phyloP scores from a whole-genome alignment of 2,888 invertebrate genomes.

The Drosophila quinaria region DNA sequence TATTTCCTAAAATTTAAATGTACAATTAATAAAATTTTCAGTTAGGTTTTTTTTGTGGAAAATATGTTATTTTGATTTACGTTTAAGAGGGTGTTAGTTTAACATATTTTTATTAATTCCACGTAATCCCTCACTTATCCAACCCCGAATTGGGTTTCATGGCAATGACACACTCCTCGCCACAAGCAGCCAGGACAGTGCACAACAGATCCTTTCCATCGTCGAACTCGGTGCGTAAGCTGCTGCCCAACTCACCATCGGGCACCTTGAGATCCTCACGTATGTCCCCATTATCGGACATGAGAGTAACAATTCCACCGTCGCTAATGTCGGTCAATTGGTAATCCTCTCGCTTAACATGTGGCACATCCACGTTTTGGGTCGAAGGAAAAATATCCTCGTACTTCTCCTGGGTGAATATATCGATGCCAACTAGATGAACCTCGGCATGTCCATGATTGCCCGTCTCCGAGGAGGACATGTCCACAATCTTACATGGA shows the following conservation, averaged over 20 bases:
- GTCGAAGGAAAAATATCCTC: slow-evolving; percentile 99
- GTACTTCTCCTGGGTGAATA: slow-evolving; percentile 92
- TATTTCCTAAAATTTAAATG: too few relatives aligned
- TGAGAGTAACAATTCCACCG: slow-evolving; percentile 96
- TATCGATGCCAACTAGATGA: slow-evolving; percentile 97
- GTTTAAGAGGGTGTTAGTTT: neutral
- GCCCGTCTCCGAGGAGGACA: slow-evolving; percentile 99
- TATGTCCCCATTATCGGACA: slow-evolving; percentile 97
- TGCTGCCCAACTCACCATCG: slow-evolving; percentile 95
- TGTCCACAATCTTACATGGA: slow-evolving; percentile 99
- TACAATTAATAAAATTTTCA: neutral
- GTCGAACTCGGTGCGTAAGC: slow-evolving; percentile 94
- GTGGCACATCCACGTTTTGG: slow-evolving; percentile 99
- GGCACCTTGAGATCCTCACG: slow-evolving; percentile 98
- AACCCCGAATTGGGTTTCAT: slow-evolving; percentile 97
- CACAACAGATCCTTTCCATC: slow-evolving; percentile 96
- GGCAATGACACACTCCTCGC: slow-evolving; percentile 97
- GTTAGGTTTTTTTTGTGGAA: neutral
- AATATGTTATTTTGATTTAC: neutral
- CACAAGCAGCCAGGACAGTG: slow-evolving; percentile 96
- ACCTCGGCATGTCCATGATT: slow-evolving; percentile 99
- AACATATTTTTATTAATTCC: neutral
- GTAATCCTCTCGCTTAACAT: slow-evolving; percentile 99
- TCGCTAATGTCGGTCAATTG: slow-evolving; percentile 96
- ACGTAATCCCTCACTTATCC: slow-evolving; percentile 91